These are phyloP conservation scores for Rotaria magnacalcarata DNA, from an alignment of 2,888 invertebrate genomes.

Conservation along the genomic window DNA sequence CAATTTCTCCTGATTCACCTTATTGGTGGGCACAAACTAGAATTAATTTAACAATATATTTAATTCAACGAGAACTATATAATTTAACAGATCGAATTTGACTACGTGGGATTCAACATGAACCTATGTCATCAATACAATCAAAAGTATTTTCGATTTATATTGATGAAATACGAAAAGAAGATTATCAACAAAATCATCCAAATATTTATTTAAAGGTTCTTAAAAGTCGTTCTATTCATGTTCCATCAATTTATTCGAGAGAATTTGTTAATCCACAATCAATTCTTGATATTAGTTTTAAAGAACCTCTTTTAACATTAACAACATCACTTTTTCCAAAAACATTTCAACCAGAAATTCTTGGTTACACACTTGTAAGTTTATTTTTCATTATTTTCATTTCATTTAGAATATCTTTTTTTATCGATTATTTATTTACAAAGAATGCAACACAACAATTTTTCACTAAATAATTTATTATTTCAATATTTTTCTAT, in stretches of 20 bases:
- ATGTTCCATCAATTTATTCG: background rate
- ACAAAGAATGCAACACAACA: no score
- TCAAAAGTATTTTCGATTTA: constrained; percentile 10
- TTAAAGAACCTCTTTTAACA: constrained; percentile 12
- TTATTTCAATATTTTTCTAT: no score
- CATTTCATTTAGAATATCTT: background rate
- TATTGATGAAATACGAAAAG: constrained; percentile 33
- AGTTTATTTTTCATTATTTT: background rate
- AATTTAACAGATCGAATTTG: constrained; percentile 5
- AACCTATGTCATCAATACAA: background rate
- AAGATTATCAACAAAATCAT: background rate
- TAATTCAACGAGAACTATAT: constrained; percentile 7
- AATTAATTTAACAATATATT: background rate
- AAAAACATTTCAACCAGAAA: background rate
- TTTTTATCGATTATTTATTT: background rate
- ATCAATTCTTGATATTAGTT: constrained; percentile 12
- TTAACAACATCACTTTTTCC: constrained; percentile 34
- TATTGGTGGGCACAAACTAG: constrained; percentile 25
- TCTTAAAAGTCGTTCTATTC: background rate
- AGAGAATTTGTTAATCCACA: background rate
- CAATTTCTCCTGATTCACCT: background rate
- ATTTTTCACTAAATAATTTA: no score
- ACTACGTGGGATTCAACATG: background rate
- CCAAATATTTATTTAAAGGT: constrained; percentile 10
- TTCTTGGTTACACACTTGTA: constrained; percentile 8